A percentile compares a stretch with the other conserved stretches of the same genome.
Evolutionary conservation across 2,888 invertebrate genomes (phyloP).

Genomic region (Shargacucullia verbasci): DNA sequence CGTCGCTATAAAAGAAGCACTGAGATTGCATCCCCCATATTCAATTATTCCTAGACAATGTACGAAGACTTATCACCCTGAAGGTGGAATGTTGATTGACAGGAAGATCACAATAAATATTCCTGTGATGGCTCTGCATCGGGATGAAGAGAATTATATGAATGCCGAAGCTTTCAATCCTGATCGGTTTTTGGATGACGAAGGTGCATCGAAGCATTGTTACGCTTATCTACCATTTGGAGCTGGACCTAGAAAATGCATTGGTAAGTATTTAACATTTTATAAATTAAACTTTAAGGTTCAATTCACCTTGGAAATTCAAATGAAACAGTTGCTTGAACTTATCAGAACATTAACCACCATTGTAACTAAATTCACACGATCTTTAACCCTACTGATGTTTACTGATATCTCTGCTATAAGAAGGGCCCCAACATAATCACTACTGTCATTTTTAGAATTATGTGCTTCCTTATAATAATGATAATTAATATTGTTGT

Average conservation of each 20-base stretch:
- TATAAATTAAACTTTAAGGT: background rate
- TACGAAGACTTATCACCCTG: conserved; percentile 75
- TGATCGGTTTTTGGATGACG: conserved; percentile 74
- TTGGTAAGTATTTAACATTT: conserved; percentile 70
- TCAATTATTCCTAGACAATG: conserved; percentile 79
- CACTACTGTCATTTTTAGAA: no score
- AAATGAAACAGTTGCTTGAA: background rate
- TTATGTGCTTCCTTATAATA: no score
- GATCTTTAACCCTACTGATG: conserved; percentile 26
- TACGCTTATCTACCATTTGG: conserved; percentile 81
- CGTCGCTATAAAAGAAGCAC: conserved; percentile 76
- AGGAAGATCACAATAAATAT: conserved; percentile 77
- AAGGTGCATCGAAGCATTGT: conserved; percentile 62
- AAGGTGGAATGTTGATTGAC: conserved; percentile 74
- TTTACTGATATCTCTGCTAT: no score
- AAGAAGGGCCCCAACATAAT: no score
- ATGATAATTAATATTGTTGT: no score
- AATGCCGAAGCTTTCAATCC: conserved; percentile 76
- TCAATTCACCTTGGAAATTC: background rate
- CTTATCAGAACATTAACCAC: background rate
- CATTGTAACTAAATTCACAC: conserved; percentile 22
- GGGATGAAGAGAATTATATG: conserved; percentile 72
- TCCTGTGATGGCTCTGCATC: conserved; percentile 79
- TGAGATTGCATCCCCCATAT: conserved; percentile 81
- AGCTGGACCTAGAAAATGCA: conserved; percentile 82